phyloP scores from a whole-genome alignment of 2,888 invertebrate species.

The Dasysyrphus albostriatus region DNA sequence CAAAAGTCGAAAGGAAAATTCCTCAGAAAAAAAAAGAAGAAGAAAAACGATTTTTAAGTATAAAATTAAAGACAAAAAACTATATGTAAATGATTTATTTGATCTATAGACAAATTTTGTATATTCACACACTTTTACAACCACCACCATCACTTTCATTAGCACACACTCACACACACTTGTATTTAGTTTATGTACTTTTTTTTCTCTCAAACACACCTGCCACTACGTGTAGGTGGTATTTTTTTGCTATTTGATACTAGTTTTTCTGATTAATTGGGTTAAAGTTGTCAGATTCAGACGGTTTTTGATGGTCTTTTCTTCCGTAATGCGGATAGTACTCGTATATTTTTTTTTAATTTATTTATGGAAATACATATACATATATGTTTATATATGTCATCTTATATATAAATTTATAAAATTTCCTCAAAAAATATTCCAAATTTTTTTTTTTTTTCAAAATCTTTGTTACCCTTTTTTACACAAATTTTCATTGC shows the following conservation, averaged over 20 bases:
- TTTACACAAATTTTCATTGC: too few species aligned
- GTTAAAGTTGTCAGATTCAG: constrained; percentile 52
- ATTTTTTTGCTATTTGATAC: constrained; percentile 66
- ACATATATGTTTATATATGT: background rate
- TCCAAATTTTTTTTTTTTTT: too few species aligned
- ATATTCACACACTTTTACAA: constrained; percentile 43
- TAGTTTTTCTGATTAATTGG: constrained; percentile 56
- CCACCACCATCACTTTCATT: constrained; percentile 20
- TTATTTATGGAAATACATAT: background rate
- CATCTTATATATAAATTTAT: too few species aligned
- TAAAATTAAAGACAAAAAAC: constrained; percentile 25
- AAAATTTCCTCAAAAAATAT: too few species aligned
- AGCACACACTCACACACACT: constrained; percentile 48
- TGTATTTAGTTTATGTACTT: too few species aligned
- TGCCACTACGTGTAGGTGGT: constrained; percentile 67
- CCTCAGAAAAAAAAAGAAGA: constrained; percentile 25
- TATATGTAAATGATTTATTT: constrained; percentile 16
- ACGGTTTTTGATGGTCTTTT: background rate
- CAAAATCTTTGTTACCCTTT: too few species aligned
- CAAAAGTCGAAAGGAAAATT: constrained; percentile 66
- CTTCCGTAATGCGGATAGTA: constrained; percentile 25
- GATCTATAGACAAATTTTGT: background rate
- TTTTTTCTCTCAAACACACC: constrained; percentile 46
- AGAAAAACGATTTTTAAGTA: constrained; percentile 50
- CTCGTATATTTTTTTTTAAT: background rate